Conservation (phyloP, 2,888 invertebrate genomes). For the Disparrhopalites patrizii region DNA sequence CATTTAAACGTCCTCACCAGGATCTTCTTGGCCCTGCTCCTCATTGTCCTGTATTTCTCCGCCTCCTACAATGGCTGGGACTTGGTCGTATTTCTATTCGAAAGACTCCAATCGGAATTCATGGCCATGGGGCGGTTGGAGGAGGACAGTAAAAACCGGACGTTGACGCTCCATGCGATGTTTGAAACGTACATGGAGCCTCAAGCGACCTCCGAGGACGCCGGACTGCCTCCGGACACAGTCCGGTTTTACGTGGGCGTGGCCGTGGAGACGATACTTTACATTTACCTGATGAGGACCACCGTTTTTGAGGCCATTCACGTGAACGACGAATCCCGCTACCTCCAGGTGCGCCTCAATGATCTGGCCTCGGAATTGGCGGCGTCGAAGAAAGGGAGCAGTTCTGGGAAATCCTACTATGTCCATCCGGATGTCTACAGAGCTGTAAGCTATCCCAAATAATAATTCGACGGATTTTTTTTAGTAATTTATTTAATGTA, state of each 20-base stretch:
- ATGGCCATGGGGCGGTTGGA: too few relatives aligned
- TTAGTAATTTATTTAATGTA: not conserved
- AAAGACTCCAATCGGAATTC: not conserved
- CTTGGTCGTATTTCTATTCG: not conserved
- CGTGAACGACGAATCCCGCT: not conserved
- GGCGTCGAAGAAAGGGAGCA: not conserved
- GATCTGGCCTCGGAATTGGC: conserved; percentile 6
- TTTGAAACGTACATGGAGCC: too few relatives aligned
- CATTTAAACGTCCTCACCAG: not conserved
- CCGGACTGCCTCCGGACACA: not conserved
- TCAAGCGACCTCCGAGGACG: not conserved
- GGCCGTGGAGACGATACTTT: not conserved
- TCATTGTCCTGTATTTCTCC: not conserved
- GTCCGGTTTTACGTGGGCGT: not conserved
- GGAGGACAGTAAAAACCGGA: too few relatives aligned
- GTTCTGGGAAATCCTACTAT: not conserved
- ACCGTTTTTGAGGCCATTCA: conserved; percentile 1
- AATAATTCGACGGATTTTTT: not conserved
- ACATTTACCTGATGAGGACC: not conserved
- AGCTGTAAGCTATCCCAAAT: not conserved
- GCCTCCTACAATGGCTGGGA: not conserved
- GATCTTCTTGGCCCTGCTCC: not conserved
- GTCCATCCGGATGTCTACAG: conserved; percentile 5
- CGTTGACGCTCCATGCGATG: too few relatives aligned
- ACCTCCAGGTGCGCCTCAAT: not conserved